Evolutionary conservation across 2,113 vertebrate species (phyloP).

Genomic region (Porphyrio hochstetteri): DNA sequence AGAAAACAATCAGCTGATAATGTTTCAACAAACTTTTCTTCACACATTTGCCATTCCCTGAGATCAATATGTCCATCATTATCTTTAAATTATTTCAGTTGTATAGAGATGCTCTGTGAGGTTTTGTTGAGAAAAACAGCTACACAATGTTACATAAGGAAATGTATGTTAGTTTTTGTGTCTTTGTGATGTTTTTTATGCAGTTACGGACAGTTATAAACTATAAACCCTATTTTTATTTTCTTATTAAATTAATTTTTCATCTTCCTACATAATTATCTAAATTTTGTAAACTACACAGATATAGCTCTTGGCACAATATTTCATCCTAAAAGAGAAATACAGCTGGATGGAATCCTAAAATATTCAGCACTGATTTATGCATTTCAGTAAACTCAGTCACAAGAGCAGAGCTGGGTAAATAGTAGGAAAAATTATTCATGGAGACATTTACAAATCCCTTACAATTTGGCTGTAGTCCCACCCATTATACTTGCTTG

Average conservation of each 20-base stretch:
- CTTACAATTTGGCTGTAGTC: background rate
- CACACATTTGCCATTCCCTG: background rate
- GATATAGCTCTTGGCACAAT: background rate
- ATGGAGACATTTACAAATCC: background rate
- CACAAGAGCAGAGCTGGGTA: conserved; percentile 1
- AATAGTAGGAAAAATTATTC: background rate
- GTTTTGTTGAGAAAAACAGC: background rate
- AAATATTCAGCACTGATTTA: conserved; percentile 58
- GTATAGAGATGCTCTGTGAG: background rate
- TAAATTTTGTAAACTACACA: conserved; percentile 14
- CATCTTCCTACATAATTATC: conserved; percentile 21
- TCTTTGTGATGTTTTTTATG: background rate
- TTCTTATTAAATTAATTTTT: conserved; percentile 41
- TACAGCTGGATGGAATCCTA: conserved; percentile 15
- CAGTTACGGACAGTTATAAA: background rate
- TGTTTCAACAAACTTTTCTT: background rate
- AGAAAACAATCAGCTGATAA: background rate
- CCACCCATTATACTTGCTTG: background rate
- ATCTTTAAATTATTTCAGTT: background rate
- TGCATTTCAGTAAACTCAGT: conserved; percentile 20
- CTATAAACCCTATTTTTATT: background rate
- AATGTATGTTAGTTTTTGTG: background rate
- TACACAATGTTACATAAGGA: conserved; percentile 19
- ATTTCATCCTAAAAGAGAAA: conserved; percentile 31
- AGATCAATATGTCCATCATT: background rate